Evolutionary conservation across 2,113 vertebrate genomes (phyloP).

Genomic region (Motacilla alba): DNA sequence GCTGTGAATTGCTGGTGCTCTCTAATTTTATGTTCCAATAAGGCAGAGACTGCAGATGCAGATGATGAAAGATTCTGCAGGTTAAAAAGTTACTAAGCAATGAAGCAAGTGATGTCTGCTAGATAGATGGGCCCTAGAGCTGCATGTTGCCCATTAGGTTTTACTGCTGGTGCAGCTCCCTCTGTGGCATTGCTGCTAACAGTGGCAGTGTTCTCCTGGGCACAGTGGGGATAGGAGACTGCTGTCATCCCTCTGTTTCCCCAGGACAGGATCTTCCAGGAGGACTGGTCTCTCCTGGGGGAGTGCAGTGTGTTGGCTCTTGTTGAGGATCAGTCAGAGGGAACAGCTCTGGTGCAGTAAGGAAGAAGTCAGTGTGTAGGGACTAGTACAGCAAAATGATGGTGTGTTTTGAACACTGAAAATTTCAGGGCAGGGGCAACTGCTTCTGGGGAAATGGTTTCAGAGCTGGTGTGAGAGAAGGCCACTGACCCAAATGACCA

Average conservation of each 20-base stretch:
- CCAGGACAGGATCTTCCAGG: neutral
- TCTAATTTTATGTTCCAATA: neutral
- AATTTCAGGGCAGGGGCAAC: neutral
- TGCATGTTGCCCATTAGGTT: neutral
- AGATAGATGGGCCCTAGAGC: neutral
- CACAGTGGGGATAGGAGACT: neutral
- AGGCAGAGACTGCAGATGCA: neutral
- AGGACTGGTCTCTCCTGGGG: fast-evolving
- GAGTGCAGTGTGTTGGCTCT: neutral
- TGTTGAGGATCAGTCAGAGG: neutral
- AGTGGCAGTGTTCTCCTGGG: neutral
- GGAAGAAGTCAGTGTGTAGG: neutral
- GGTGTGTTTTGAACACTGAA: neutral
- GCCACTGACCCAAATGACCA: no score
- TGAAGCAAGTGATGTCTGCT: neutral
- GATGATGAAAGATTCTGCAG: neutral
- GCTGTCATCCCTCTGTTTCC: neutral
- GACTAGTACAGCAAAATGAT: neutral
- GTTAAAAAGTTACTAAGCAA: neutral
- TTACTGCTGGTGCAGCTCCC: neutral
- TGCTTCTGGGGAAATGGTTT: neutral
- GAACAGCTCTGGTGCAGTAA: neutral
- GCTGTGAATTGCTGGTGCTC: neutral
- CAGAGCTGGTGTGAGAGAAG: neutral
- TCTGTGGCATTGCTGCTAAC: neutral